These are phyloP conservation scores for Pimpla rufipes DNA, from an alignment of 2,888 invertebrate species.

Conservation along the genomic window DNA sequence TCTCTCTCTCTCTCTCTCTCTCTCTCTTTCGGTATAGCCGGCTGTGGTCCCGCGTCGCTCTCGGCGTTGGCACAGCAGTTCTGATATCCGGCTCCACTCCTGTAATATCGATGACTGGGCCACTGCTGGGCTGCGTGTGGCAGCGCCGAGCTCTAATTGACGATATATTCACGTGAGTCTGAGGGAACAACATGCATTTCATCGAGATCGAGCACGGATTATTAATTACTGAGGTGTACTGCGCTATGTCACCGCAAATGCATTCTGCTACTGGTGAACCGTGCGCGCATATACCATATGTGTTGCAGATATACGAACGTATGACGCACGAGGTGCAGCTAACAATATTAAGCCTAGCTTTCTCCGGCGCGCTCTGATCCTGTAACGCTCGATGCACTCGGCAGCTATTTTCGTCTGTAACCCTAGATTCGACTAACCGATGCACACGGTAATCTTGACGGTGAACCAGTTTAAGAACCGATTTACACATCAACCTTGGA, in stretches of 20 bases:
- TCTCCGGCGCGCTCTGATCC: neutral
- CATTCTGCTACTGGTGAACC: constrained; percentile 3
- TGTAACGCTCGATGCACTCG: constrained; percentile 2
- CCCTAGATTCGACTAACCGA: neutral
- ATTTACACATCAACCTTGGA: neutral
- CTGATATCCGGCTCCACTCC: constrained; percentile 40
- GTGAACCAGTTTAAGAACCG: neutral
- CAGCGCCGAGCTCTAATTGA: constrained; percentile 54
- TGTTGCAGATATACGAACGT: constrained; percentile 1
- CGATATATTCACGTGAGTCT: constrained; percentile 48
- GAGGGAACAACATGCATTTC: constrained; percentile 29
- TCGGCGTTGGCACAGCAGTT: constrained; percentile 30
- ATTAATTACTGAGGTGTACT: constrained; percentile 49
- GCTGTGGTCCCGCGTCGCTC: constrained; percentile 25
- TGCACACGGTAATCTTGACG: neutral
- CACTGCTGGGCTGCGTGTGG: constrained; percentile 47
- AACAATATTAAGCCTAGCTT: constrained; percentile 17
- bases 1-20: neutral
- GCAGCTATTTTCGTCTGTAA: neutral
- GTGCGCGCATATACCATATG: neutral
- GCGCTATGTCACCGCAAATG: constrained; percentile 9
- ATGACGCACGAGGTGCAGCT: constrained; percentile 22
- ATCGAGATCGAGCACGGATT: constrained; percentile 30
- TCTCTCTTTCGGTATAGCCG: neutral
- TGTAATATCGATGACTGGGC: constrained; percentile 58